Evolutionary conservation across 2,113 vertebrate genomes (phyloP).

Genomic region (Balaenoptera acutorostrata): DNA sequence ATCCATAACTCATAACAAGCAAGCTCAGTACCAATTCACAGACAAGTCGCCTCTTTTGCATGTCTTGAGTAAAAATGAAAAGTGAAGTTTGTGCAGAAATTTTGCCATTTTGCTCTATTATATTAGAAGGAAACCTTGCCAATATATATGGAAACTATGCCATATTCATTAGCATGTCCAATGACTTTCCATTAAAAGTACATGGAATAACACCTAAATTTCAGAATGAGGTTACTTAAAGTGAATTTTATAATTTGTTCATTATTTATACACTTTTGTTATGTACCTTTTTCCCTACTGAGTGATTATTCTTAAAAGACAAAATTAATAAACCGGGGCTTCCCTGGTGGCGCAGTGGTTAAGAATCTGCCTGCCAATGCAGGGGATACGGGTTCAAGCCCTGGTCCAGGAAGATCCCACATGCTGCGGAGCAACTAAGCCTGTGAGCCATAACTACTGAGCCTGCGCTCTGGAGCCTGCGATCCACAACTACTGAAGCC

Average conservation of each 20-base stretch:
- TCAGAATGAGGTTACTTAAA: slow-evolving; percentile 63
- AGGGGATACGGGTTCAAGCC: too few species aligned
- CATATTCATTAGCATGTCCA: slow-evolving; percentile 66
- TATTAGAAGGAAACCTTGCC: slow-evolving; percentile 62
- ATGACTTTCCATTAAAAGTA: slow-evolving; percentile 53
- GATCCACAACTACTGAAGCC: too few species aligned
- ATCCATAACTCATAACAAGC: slow-evolving; percentile 78
- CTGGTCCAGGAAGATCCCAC: too few species aligned
- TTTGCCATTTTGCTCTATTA: slow-evolving; percentile 41
- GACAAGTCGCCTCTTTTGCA: slow-evolving; percentile 58
- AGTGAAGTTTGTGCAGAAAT: slow-evolving; percentile 36
- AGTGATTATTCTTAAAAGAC: background rate
- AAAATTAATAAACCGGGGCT: background rate
- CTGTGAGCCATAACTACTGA: too few species aligned
- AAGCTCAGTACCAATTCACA: slow-evolving; percentile 60
- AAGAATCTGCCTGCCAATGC: too few species aligned
- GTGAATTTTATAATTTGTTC: slow-evolving; percentile 34
- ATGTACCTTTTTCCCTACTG: background rate
- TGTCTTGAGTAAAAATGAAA: slow-evolving; percentile 49
- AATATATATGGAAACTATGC: background rate
- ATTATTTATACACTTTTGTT: slow-evolving; percentile 24
- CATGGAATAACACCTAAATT: slow-evolving; percentile 55
- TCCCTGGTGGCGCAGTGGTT: too few species aligned
- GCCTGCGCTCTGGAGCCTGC: too few species aligned
- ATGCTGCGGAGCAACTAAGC: too few species aligned